Evolutionary conservation across 1,140 invertebrate genomes (phyloP), one percentile per base, ranked within the genome.

Genomic region (Cherax quadricarinatus): DNA sequence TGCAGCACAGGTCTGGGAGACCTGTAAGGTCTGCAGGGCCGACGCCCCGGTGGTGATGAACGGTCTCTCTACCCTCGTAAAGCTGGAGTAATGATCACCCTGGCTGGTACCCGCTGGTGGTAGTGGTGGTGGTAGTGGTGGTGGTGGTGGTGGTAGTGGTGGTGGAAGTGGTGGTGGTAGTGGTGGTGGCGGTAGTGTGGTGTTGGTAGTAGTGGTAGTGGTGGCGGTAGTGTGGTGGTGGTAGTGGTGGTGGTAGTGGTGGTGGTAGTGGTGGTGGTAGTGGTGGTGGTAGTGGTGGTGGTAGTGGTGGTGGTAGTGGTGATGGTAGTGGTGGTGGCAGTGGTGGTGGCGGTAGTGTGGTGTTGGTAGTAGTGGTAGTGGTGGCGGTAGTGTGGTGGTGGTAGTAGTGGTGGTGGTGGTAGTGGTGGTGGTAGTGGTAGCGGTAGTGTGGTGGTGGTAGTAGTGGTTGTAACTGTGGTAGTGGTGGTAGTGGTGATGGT

Each of bases 171-270:
- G 24, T 66, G 30, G 83, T 70, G 62, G 83, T 85, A 18, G 62
- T 85, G 60, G 83, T 85, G 30, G 83, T 70, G 53, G 57, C 62
- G 53, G 57, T 84, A 30, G 51, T 84, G 53, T 53, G 57, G 57
- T 83, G 81, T 51, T 83, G 49, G 81, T 49, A 48, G 49, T 83
- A 49, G n/a, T 83, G 49, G n/a, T 83, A 49, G 51, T 57, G 53
- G 53, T 57, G 53, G 53, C 4, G 53, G 53, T 57, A 3, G 53
- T 57, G 12, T 7, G 53, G 53, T 30, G 51, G 30, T 1, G 30
- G 51, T 83, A 21, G 51, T 83, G 49, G 49, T 83, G 49, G 81
- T 83, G 49, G 49, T 83, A 49, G 48, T 83, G 49, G 51, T 16
- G 49, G 53, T n/a, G 41, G 53, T 83, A 49, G 48, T 51, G 21